Percentiles rank a stretch among this genome's conserved stretches.
phyloP scores from a whole-genome alignment of 2,797 vertebrate genomes.

The Sardinella longiceps region DNA sequence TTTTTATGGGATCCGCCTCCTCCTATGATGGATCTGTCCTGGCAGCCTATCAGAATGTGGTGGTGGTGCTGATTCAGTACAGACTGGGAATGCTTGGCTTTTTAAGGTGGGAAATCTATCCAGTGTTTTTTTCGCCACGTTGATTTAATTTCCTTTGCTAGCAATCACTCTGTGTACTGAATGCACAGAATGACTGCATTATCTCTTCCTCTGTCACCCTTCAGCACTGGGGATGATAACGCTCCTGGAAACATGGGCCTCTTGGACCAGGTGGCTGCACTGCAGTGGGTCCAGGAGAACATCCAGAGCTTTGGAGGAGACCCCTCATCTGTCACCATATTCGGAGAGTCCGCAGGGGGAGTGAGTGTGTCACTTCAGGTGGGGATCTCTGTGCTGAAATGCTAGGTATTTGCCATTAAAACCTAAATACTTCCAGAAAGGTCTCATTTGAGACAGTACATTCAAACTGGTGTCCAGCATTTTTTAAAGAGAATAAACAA shows the following conservation, averaged over 20 bases:
- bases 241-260: slow-evolving; percentile 75
- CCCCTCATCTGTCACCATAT: slow-evolving; percentile 73
- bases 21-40: slow-evolving; percentile 72
- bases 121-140: neutral
- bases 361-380: slow-evolving; percentile 73
- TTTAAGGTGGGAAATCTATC: slow-evolving; percentile 71
- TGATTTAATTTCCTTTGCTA: neutral
- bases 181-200: neutral
- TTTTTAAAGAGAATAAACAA: neutral
- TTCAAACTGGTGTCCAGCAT: too few species aligned
- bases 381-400: neutral
- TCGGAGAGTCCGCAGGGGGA: slow-evolving; percentile 79
- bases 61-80: slow-evolving; percentile 83
- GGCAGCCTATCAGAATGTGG: slow-evolving; percentile 76
- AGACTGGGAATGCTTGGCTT: slow-evolving; percentile 80
- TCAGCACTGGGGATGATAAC: slow-evolving; percentile 73
- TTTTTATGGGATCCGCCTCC: slow-evolving; percentile 63
- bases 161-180: neutral
- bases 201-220: neutral
- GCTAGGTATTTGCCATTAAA: too few species aligned
- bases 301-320: slow-evolving; percentile 78
- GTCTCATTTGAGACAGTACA: too few species aligned
- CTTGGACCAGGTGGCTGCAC: slow-evolving; percentile 74
- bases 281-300: slow-evolving; percentile 76
- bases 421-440: neutral